These are phyloP conservation scores for Carduelis carduelis DNA, from an alignment of 2,797 vertebrate genomes.

Conservation along the genomic window DNA sequence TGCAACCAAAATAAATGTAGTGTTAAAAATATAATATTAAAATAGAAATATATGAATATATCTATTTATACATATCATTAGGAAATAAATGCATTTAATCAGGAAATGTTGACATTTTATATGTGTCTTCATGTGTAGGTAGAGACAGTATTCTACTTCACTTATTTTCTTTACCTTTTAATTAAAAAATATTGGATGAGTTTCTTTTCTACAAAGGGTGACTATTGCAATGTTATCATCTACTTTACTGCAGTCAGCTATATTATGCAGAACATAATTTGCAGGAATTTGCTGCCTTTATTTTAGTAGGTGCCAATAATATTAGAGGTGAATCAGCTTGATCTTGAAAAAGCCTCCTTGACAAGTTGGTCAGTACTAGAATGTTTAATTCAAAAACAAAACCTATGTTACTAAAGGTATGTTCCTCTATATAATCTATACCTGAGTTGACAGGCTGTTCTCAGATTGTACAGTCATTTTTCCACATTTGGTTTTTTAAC, in stretches of 20 bases:
- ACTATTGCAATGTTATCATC: background rate
- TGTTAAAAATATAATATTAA: background rate
- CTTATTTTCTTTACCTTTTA: background rate
- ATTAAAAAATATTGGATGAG: background rate
- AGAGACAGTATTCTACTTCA: background rate
- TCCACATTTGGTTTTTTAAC: background rate
- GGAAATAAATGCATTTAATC: background rate
- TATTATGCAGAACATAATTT: background rate
- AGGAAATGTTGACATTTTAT: background rate
- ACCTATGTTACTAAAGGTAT: background rate
- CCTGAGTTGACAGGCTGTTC: background rate
- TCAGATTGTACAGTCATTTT: background rate
- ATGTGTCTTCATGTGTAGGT: background rate
- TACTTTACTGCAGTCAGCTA: background rate
- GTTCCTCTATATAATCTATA: background rate
- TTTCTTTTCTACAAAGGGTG: background rate
- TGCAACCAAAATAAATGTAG: background rate
- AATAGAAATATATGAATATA: background rate
- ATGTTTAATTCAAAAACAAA: background rate
- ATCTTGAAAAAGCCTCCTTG: background rate
- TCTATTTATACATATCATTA: background rate
- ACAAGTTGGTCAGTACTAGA: background rate
- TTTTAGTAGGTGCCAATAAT: background rate
- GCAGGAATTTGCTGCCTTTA: background rate
- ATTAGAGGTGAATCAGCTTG: background rate